Percentiles rank a stretch among this genome's conserved stretches.
phyloP scores from a whole-genome alignment of 2,888 invertebrate genomes.

The Griposia aprilina region DNA sequence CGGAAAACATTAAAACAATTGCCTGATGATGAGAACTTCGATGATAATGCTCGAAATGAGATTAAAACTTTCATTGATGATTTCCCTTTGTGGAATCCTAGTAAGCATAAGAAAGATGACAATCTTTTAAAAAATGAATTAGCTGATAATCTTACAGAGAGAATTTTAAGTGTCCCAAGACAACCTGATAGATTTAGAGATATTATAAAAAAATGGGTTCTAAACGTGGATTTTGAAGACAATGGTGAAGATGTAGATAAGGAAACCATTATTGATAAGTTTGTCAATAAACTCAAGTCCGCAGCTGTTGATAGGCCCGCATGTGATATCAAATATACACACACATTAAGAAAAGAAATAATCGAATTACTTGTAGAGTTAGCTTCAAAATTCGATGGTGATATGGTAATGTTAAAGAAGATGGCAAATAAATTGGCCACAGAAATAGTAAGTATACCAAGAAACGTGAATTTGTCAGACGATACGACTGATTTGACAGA shows the following conservation, averaged over 20 bases:
- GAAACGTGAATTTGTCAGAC: conserved; percentile 41
- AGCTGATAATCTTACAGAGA: conserved; percentile 65
- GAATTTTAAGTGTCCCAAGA: conserved; percentile 52
- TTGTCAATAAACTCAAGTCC: conserved; percentile 63
- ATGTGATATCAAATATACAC: conserved; percentile 54
- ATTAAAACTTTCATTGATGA: conserved; percentile 66
- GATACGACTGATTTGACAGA: conserved; percentile 35
- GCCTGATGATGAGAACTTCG: conserved; percentile 61
- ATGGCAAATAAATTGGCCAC: conserved; percentile 59
- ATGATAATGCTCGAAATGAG: conserved; percentile 61
- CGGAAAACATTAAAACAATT: conserved; percentile 61
- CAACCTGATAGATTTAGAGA: conserved; percentile 59
- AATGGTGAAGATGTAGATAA: conserved; percentile 43
- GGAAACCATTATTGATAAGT: conserved; percentile 45
- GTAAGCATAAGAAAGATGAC: conserved; percentile 58
- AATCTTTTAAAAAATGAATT: conserved; percentile 67
- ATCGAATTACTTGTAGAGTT: conserved; percentile 61
- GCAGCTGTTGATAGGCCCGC: conserved; percentile 50
- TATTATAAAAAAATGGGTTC: conserved; percentile 61
- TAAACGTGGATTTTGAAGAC: conserved; percentile 58
- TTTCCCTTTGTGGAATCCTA: conserved; percentile 76
- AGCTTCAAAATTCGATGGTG: conserved; percentile 48
- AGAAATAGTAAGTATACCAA: conserved; percentile 53
- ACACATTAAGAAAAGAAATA: conserved; percentile 64
- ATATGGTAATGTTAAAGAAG: conserved; percentile 36